Percentiles rank a stretch among this genome's conserved stretches.
Evolutionary conservation across 2,888 invertebrate genomes (phyloP).

Genomic region (Xestobium rufovillosum): DNA sequence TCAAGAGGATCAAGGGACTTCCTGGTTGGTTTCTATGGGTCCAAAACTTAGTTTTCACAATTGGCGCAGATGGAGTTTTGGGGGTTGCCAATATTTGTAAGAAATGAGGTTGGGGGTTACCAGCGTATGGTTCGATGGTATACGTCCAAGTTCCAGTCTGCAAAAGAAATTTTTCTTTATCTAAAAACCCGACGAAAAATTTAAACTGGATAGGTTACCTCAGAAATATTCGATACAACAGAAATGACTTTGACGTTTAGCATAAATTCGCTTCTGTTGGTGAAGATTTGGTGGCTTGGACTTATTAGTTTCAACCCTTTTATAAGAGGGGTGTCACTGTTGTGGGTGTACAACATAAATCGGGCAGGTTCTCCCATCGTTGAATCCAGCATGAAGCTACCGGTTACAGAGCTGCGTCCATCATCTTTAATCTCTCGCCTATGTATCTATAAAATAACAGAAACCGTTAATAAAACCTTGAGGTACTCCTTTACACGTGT

Average conservation of each 20-base stretch:
- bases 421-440: slow-evolving; percentile 46
- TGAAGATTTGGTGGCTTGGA: slow-evolving; percentile 45
- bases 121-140: slow-evolving; percentile 49
- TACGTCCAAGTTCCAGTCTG: slow-evolving; percentile 54
- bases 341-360: slow-evolving; percentile 49
- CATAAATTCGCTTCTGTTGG: slow-evolving; percentile 44
- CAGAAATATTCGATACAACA: slow-evolving; percentile 46
- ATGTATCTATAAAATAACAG: slow-evolving; percentile 40
- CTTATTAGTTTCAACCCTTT: slow-evolving; percentile 45
- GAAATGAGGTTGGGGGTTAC: slow-evolving; percentile 54
- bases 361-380: slow-evolving; percentile 47
- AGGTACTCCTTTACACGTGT: slow-evolving; percentile 1
- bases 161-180: no score
- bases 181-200: slow-evolving; percentile 2
- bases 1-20: slow-evolving; percentile 46
- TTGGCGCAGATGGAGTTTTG: slow-evolving; percentile 38
- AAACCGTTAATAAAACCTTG: slow-evolving; percentile 7
- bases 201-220: slow-evolving; percentile 31
- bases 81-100: slow-evolving; percentile 55
- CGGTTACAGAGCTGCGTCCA: slow-evolving; percentile 45
- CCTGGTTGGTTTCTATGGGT: slow-evolving; percentile 37
- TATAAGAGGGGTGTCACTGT: slow-evolving; percentile 47
- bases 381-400: slow-evolving; percentile 49
- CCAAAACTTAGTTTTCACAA: slow-evolving; percentile 46
- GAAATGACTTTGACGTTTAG: slow-evolving; percentile 47